phyloP scores from a whole-genome alignment of 2,888 invertebrate genomes.

The Crematogaster levior region DNA sequence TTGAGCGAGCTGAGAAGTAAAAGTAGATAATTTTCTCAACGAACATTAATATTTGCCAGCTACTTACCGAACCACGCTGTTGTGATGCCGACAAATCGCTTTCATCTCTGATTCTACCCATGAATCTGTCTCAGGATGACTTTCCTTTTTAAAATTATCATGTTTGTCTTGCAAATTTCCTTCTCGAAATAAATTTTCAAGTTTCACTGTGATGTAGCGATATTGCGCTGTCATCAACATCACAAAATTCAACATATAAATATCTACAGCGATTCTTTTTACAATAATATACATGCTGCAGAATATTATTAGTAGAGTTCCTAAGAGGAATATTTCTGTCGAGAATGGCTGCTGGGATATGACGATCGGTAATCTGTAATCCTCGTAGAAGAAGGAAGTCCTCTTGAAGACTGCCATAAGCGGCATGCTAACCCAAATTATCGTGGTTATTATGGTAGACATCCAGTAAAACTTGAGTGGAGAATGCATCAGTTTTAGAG shows the following conservation, averaged over 20 bases:
- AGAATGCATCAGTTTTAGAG: conserved; percentile 57
- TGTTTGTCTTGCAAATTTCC: neutral
- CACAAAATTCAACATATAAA: conserved; percentile 71
- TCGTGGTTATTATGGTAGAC: conserved; percentile 9
- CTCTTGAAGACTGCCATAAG: conserved; percentile 54
- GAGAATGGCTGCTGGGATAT: conserved; percentile 66
- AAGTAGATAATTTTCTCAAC: neutral
- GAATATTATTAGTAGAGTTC: conserved; percentile 48
- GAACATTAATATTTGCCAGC: neutral
- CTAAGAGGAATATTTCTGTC: conserved; percentile 50
- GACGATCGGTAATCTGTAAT: conserved; percentile 67
- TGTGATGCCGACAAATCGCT: conserved; percentile 58
- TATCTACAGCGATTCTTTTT: conserved; percentile 66
- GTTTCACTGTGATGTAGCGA: conserved; percentile 61
- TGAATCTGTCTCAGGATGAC: neutral
- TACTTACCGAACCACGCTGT: conserved; percentile 63
- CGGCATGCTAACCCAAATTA: conserved; percentile 59
- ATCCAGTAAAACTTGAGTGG: conserved; percentile 66
- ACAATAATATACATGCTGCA: conserved; percentile 41
- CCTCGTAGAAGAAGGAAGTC: conserved; percentile 63
- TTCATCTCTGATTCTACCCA: conserved; percentile 44
- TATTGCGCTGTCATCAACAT: conserved; percentile 70
- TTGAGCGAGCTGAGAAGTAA: neutral
- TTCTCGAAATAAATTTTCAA: conserved; percentile 55
- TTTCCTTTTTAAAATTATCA: neutral